Evolutionary conservation across 2,113 vertebrate species (phyloP).

Genomic region (Rattus rattus): DNA sequence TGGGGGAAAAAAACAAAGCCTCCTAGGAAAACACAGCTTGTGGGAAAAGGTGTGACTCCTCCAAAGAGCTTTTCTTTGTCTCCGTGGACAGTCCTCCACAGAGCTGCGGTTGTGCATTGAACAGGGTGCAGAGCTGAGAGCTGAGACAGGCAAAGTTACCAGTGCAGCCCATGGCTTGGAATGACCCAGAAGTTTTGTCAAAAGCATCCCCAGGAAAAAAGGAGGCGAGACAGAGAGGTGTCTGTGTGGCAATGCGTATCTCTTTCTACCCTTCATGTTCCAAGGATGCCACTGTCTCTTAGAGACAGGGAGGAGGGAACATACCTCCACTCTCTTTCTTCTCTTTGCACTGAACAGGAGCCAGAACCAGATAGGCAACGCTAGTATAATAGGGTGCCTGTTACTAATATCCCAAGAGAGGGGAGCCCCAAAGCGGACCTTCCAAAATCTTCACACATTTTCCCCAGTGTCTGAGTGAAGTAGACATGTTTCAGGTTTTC

Average conservation of each 20-base stretch:
- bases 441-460: background rate
- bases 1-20: conserved; percentile 51
- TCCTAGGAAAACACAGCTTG: conserved; percentile 67
- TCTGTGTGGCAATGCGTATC: fast-evolving
- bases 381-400: background rate
- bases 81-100: background rate
- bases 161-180: background rate
- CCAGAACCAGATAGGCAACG: background rate
- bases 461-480: background rate
- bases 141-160: background rate
- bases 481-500: background rate
- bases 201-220: background rate
- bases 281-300: background rate
- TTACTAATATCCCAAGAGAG: background rate
- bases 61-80: conserved; percentile 71
- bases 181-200: background rate
- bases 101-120: background rate
- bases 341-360: background rate
- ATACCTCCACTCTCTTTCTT: background rate
- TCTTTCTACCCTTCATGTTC: background rate
- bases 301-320: background rate
- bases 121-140: background rate
- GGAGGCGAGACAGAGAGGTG: background rate
- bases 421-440: background rate
- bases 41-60: conserved; percentile 69